These are phyloP conservation scores for Hylaeus volcanicus DNA, from an alignment of 1,140 invertebrate genomes.

Conservation along the genomic window DNA sequence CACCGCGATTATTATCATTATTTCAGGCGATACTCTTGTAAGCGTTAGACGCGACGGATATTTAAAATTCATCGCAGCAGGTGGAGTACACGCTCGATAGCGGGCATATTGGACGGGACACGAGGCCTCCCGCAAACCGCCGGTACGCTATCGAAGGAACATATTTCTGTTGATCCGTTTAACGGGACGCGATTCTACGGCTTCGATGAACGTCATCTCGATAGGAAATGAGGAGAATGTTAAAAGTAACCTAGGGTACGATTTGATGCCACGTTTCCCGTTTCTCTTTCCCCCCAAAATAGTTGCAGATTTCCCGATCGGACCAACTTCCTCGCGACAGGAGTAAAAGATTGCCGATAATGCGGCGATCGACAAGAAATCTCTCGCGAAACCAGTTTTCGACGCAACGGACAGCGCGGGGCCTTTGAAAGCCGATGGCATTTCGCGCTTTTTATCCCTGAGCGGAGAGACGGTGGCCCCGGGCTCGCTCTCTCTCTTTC, in stretches of 20 bases:
- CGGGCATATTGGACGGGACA: constrained; percentile 12
- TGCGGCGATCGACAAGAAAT: constrained; percentile 21
- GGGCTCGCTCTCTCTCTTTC: background rate
- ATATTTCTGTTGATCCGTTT: constrained; percentile 55
- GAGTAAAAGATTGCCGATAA: constrained; percentile 26
- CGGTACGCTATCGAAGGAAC: constrained; percentile 10
- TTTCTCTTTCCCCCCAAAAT: background rate
- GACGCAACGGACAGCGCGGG: constrained; percentile 4
- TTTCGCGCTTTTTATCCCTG: constrained; percentile 49
- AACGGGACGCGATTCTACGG: constrained; percentile 38
- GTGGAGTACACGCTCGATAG: background rate
- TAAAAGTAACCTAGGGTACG: background rate
- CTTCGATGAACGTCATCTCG: constrained; percentile 49
- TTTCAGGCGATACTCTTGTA: background rate
- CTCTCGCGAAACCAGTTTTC: constrained; percentile 51
- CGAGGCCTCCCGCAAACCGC: background rate
- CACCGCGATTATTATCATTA: background rate
- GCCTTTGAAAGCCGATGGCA: constrained; percentile 45
- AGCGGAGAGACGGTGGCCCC: background rate
- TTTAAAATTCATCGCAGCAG: background rate
- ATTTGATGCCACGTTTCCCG: background rate
- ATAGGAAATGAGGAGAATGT: background rate
- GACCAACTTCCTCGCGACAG: background rate
- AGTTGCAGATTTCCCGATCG: background rate
- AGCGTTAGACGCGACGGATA: background rate